Conservation (phyloP, 2,797 vertebrate species). For the Spinus pinus region DNA sequence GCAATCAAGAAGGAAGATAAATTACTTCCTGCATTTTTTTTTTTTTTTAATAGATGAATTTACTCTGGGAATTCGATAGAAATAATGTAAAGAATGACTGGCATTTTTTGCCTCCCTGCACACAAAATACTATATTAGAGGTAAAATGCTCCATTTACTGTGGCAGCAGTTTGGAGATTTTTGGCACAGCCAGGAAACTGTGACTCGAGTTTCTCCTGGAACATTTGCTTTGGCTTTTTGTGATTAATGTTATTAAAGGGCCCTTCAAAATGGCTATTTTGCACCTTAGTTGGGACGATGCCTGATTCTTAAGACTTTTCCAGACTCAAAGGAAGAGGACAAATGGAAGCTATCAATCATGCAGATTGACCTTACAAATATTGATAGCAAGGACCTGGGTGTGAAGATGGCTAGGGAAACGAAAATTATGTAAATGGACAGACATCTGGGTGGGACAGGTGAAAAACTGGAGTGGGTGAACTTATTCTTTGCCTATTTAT, state of each 20-base stretch:
- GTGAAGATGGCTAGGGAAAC: not conserved
- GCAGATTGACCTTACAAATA: not conserved
- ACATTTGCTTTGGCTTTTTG: not conserved
- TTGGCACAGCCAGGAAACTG: not conserved
- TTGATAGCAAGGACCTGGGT: not conserved
- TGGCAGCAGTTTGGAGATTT: not conserved
- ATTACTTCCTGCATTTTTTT: not conserved
- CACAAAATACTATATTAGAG: not conserved
- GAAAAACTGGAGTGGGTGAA: not conserved
- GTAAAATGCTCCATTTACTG: not conserved
- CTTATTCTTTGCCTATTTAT: not conserved
- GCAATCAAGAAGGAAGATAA: constrained; percentile 9
- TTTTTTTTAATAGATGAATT: not conserved
- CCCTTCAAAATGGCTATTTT: not conserved
- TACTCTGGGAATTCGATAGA: not conserved
- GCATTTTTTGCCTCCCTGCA: not conserved
- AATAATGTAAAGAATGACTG: not conserved
- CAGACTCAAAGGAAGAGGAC: not conserved
- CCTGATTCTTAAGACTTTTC: not conserved
- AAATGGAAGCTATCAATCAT: not conserved
- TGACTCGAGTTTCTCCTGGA: not conserved
- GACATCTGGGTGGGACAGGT: not conserved
- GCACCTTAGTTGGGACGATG: not conserved
- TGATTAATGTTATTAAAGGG: not conserved
- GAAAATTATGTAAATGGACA: not conserved